Evolutionary conservation across 2,797 vertebrate genomes (phyloP), one percentile per base, ranked within the genome.

Genomic region (Enteromius trimaculatus): DNA sequence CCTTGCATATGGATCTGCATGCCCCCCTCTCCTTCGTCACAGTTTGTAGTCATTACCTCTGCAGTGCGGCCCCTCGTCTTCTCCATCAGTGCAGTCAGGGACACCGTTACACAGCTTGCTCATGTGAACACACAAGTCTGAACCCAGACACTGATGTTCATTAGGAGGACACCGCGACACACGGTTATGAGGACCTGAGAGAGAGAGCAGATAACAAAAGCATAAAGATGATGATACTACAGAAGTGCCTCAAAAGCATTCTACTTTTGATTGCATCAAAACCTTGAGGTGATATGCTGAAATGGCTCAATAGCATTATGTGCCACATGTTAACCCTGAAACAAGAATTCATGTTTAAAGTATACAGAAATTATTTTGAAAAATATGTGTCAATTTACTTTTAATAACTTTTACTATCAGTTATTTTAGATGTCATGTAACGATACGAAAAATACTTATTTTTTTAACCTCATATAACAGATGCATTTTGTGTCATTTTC

Each of bases 1-100:
- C 39, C 39, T 42, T 42, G 39, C 8, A 42, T 42, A 42, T 42
- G 8, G 8, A 42, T 10, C 42, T 10, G 9, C 42, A 11, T 42
- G 42, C 42, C 10, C 10, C 9, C 42, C 2, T 42, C 42, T 42
- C 42, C 10, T 42, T 42, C 42, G 2, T 42, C 42, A 11, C 10
- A 31, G 31, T 62, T 14, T 74, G 74, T 44, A 7, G 53, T 58
- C 69, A 23, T 81, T 95, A 99, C 97, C 97, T 95, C 96, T 93
- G 89, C 98, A 99, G 92, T 98, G 97, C 0, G 96, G 87, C 0
- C 98, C 98, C 90, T 99, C 98, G 0, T 99, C 98, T 1, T 96
- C 97, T 87, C 96, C 96, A 0, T 98, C 97, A 0, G 93, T 89
- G 80, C 98, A 99, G 94, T 99, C 97, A 0, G 95, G 89, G 37